Conservation (phyloP, 2,797 vertebrate species). For the Apodemus agrarius region DNA sequence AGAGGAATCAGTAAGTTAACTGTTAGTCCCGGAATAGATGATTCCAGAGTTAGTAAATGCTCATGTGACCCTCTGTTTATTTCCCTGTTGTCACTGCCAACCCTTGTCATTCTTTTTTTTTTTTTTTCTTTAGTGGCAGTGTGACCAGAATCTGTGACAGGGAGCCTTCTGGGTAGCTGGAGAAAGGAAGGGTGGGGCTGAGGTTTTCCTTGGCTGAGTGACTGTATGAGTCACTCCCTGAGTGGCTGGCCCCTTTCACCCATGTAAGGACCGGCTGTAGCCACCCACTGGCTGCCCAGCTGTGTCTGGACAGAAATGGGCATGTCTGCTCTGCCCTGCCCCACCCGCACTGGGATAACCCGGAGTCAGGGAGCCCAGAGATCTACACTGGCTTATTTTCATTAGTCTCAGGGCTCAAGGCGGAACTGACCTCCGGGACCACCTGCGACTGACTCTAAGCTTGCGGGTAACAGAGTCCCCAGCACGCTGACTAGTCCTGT, state of each 20-base stretch:
- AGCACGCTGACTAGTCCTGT: background rate
- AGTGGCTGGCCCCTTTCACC: constrained; percentile 58
- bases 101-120: constrained; percentile 45
- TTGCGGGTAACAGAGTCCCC: background rate
- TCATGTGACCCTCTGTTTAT: constrained; percentile 7
- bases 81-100: background rate
- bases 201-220: constrained; percentile 43
- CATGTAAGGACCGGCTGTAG: constrained; percentile 72
- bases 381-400: background rate
- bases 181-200: constrained; percentile 51
- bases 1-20: background rate
- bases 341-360: constrained; percentile 36
- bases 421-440: background rate
- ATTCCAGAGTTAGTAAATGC: background rate
- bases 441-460: background rate
- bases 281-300: constrained; percentile 66
- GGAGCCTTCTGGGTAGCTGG: constrained; percentile 50
- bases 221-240: constrained; percentile 67
- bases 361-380: constrained; percentile 54
- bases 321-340: constrained; percentile 58
- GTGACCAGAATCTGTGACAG: background rate
- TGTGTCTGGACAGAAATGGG: constrained; percentile 78
- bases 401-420: background rate
- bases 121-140: background rate
- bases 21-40: background rate